These are phyloP conservation scores for Ailuropoda melanoleuca DNA, from an alignment of 2,113 vertebrate genomes.

Conservation along the genomic window DNA sequence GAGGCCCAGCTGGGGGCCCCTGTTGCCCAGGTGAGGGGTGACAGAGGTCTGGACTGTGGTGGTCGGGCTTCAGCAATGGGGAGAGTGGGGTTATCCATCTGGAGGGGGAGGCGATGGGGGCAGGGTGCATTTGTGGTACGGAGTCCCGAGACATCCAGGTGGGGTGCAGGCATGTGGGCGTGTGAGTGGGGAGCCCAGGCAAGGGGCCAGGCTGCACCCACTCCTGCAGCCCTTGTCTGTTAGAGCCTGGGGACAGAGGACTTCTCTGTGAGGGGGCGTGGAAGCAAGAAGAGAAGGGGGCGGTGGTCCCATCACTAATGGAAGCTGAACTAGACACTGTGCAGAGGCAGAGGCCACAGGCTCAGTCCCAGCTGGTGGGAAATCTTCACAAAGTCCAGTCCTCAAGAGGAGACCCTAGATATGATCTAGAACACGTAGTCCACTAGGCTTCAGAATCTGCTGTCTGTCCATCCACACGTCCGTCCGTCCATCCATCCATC, in stretches of 20 bases:
- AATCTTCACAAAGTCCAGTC: background rate
- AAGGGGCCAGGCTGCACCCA: too few relatives aligned
- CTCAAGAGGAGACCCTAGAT: background rate
- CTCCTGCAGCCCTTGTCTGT: too few relatives aligned
- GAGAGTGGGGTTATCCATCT: background rate
- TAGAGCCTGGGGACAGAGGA: background rate
- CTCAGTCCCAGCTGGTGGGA: background rate
- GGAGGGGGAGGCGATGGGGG: too few relatives aligned
- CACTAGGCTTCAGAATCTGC: background rate
- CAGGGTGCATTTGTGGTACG: background rate
- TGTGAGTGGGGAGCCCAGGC: background rate
- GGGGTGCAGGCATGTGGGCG: accelerated
- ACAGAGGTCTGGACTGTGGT: background rate
- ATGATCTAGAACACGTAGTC: background rate
- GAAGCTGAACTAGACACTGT: background rate
- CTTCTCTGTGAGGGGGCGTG: background rate
- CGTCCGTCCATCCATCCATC: accelerated
- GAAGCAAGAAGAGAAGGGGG: too few relatives aligned
- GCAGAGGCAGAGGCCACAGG: background rate
- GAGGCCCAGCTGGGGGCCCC: background rate
- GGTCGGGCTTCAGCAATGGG: background rate
- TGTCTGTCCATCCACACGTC: background rate
- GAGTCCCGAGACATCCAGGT: background rate
- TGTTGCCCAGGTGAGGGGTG: background rate
- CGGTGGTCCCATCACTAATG: accelerated